Percentiles rank a stretch among this genome's conserved stretches.
Evolutionary conservation across 2,888 invertebrate genomes (phyloP).

Genomic region (Ennomos fuscantarius): DNA sequence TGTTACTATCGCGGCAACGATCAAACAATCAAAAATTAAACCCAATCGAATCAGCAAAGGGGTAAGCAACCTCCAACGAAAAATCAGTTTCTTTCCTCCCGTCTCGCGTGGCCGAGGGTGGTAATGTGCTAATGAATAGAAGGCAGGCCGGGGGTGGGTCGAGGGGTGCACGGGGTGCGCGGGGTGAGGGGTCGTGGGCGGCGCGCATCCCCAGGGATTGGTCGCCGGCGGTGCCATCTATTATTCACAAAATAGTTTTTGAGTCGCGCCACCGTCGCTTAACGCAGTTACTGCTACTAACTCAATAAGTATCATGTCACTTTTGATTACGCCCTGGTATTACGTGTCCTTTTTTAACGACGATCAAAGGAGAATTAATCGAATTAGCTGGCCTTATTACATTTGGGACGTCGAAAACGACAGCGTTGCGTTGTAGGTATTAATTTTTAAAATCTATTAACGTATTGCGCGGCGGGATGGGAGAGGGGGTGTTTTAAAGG

Average conservation of each 20-base stretch:
- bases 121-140: conserved; percentile 84
- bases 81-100: conserved; percentile 74
- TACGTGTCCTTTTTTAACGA: conserved; percentile 60
- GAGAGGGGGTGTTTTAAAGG: conserved; percentile 59
- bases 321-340: conserved; percentile 70
- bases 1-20: neutral
- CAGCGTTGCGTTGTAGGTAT: conserved; percentile 67
- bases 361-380: conserved; percentile 73
- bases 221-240: conserved; percentile 80
- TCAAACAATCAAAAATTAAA: conserved; percentile 19
- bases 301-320: conserved; percentile 84
- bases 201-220: conserved; percentile 78
- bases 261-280: conserved; percentile 80
- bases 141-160: conserved; percentile 56
- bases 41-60: conserved; percentile 40
- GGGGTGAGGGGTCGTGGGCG: conserved; percentile 60
- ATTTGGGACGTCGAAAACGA: conserved; percentile 67
- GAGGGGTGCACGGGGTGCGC: conserved; percentile 29
- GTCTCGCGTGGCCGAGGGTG: conserved; percentile 74
- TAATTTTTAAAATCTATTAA: conserved; percentile 82
- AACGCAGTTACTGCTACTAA: conserved; percentile 76
- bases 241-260: conserved; percentile 86
- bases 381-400: conserved; percentile 64
- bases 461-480: conserved; percentile 57
- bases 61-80: conserved; percentile 56